A percentile compares a stretch with the other conserved stretches of the same genome.
Evolutionary conservation across 2,113 vertebrate species (phyloP).

Genomic region (Bostrychus sinensis): DNA sequence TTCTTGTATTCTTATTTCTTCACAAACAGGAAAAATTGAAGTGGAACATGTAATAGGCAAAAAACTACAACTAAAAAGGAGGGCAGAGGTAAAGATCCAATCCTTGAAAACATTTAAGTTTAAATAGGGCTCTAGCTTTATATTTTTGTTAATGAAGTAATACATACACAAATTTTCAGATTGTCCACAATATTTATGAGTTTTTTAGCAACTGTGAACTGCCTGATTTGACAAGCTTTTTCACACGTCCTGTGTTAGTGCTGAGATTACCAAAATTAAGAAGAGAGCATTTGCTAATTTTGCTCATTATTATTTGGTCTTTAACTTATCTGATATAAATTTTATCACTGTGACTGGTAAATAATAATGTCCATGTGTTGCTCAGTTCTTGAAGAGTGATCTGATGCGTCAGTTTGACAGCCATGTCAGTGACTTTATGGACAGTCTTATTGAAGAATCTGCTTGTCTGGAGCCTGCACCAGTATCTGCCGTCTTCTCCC

Average conservation of each 20-base stretch:
- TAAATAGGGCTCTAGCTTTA: not conserved
- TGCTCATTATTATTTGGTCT: not conserved
- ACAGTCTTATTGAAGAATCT: slow-evolving; percentile 88
- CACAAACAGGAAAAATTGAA: slow-evolving; percentile 74
- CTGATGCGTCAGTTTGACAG: slow-evolving; percentile 90
- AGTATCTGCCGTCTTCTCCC: slow-evolving; percentile 77
- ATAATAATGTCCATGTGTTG: not conserved
- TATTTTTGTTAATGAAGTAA: not conserved
- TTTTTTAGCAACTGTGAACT: not conserved
- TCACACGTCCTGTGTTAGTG: not conserved
- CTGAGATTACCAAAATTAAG: not conserved
- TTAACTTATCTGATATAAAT: not conserved
- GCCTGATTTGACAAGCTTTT: not conserved
- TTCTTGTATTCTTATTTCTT: slow-evolving; percentile 12
- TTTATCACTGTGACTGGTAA: not conserved
- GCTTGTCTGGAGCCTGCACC: slow-evolving; percentile 79
- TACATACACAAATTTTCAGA: not conserved
- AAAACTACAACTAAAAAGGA: slow-evolving; percentile 77
- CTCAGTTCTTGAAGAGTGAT: slow-evolving; percentile 86
- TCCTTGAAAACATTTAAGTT: too few species aligned
- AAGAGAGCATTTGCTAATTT: not conserved
- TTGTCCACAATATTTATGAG: too few species aligned
- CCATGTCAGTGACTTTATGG: slow-evolving; percentile 91
- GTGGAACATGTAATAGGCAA: slow-evolving; percentile 72
- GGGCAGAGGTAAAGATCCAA: slow-evolving; percentile 71